Conservation (phyloP, 2,797 vertebrate species). For the Molossus molossus region DNA sequence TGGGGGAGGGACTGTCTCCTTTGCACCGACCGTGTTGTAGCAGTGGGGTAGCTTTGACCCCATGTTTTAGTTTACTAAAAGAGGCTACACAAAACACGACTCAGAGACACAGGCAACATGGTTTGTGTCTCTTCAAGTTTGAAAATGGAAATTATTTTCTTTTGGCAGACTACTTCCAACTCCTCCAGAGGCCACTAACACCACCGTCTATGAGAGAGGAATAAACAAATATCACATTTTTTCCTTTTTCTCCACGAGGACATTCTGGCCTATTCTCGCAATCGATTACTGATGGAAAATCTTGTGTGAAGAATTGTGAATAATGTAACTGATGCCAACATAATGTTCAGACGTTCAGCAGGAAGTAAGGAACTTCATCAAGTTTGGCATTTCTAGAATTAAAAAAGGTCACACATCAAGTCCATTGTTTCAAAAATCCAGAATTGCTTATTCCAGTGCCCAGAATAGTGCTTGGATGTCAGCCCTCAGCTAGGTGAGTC, state of each 20-base stretch:
- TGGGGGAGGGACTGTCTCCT: not conserved
- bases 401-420: not conserved
- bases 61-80: not conserved
- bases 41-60: not conserved
- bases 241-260: not conserved
- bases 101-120: not conserved
- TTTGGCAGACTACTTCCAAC: not conserved
- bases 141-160: constrained; percentile 30
- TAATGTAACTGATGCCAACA: too few relatives aligned
- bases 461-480: not conserved
- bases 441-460: not conserved
- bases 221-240: not conserved
- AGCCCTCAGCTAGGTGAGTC: not conserved
- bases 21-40: not conserved
- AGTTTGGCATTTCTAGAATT: not conserved
- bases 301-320: not conserved
- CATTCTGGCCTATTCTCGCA: not conserved
- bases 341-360: not conserved
- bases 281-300: not conserved
- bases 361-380: not conserved
- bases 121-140: not conserved
- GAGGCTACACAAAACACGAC: not conserved
- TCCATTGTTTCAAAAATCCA: not conserved
- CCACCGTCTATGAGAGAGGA: not conserved
- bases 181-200: not conserved